Base-by-base conservation (phyloP, 1,140 invertebrate genomes). In the Grapholita molesta region DNA sequence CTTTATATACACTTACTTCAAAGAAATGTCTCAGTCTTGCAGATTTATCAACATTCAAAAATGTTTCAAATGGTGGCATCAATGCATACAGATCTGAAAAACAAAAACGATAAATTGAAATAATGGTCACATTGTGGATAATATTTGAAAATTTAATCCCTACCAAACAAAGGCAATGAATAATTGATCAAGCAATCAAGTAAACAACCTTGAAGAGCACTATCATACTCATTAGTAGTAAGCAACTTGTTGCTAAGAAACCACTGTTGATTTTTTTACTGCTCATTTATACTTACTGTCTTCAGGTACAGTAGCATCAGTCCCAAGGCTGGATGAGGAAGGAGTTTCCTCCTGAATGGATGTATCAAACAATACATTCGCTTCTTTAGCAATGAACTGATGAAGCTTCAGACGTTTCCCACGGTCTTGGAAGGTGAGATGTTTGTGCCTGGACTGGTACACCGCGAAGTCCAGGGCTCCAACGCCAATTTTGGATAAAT, bases 1-100 rank as follows among this genome's bases (percentile, higher is more conserved):
- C 28, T 48, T 48, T 9, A 48, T 35, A 52, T 28, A 48, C 67
- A 89, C 83, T 92, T 93, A 97, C 96, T 93, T 96, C 94, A 92
- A 95, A 95, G 90, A 97, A 97, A 91, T 97, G 95, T 68, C 95
- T 93, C 25, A 95, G 92, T 75, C 95, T 93, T 66, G 94, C 95
- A 15, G 93, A 93, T 73, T 95, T 95, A 80, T 97, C 95, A 72
- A 96, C 94, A 90, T 93, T 93, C 35, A 94, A 93, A 85, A 97
- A 98, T 52, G 94, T 94, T 91, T 98, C 97, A 86, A 96, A 94
- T 0, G 97, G 96, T 70, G 97, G 97, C 93, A 97, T 95, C 64
- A 96, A 93, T 52, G 96, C 96, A 94, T 94, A 97, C 85, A 94
- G 94, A 92, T 96, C 96, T 95, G 89, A 33, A 93, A 93, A 93